Evolutionary conservation across 2,113 vertebrate genomes (phyloP), one percentile per base, ranked within the genome.

Genomic region (Oriolus oriolus): DNA sequence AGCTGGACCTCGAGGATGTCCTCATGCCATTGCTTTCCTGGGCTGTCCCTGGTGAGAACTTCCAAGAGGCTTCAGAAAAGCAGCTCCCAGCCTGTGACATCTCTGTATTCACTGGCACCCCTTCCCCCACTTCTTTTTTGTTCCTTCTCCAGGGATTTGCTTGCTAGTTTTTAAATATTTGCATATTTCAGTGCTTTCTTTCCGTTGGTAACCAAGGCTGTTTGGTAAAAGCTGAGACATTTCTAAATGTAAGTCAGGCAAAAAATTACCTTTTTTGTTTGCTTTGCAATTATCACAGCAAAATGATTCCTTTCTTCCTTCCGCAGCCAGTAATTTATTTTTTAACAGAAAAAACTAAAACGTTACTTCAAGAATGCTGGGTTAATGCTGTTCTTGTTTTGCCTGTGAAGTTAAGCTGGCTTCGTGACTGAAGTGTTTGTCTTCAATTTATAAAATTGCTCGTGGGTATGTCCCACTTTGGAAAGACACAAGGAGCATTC

Each of bases 231-330:
- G 90, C 94, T 65, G 92, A 94, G 89, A 90, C 76, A 59, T 92
- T 87, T 89, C 37, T 91, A 93, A 93, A 95, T 85, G 85, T 89
- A 89, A 93, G 93, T 80, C 80, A 96, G 86, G 95, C 86, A 91
- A 87, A 87, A 96, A 95, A 91, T 95, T 84, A 91, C 90, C 82
- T 96, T 96, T 93, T 91, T 94, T 90, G 81, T 96, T 91, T 89
- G 94, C 91, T 87, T 91, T 83, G 96, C 94, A 88, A 89, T 84
- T 97, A 94, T 95, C 84, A 54, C 97, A 98, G 97, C 95, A 94
- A 98, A 95, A 82, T 17, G 76, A 85, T 79, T 93, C 87, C 89
- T 94, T 95, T 94, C 90, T 95, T 94, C 93, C 79, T 89, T 31
- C 65, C 0, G 2, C 64, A 96, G 90, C 59, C 92, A 82, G 93